Percentiles rank a stretch among this genome's conserved stretches.
Conservation (phyloP, 2,113 vertebrate species). For the Oryzias javanicus region DNA sequence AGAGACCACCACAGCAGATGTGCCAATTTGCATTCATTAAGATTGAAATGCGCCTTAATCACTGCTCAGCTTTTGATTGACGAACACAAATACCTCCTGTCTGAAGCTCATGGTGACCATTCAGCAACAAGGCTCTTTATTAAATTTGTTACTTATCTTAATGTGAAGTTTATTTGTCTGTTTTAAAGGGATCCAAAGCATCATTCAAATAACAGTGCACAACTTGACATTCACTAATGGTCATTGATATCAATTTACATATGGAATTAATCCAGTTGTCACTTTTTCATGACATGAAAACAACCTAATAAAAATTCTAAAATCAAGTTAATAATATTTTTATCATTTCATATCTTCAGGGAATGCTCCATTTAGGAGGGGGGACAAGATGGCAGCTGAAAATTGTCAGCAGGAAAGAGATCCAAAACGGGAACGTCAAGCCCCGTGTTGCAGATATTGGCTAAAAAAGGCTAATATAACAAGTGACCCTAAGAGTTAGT, state of each 20-base stretch:
- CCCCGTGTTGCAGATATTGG: too few species aligned
- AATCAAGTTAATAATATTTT: conserved; percentile 50
- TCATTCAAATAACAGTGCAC: conserved; percentile 39
- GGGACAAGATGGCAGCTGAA: too few species aligned
- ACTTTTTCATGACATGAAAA: conserved; percentile 41
- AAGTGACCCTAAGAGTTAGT: too few species aligned
- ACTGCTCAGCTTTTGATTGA: conserved; percentile 75
- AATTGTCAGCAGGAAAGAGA: too few species aligned
- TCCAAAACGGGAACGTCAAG: conserved; percentile 4
- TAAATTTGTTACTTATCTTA: conserved; percentile 32
- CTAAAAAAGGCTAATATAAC: too few species aligned
- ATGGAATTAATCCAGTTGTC: conserved; percentile 48
- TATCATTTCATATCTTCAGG: conserved; percentile 25
- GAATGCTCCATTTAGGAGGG: conserved; percentile 27
- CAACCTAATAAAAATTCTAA: conserved; percentile 48
- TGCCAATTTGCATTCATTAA: conserved; percentile 84
- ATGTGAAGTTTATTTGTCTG: conserved; percentile 24
- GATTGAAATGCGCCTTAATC: conserved; percentile 77
- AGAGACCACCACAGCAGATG: conserved; percentile 80
- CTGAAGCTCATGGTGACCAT: conserved; percentile 46
- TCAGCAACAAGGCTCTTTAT: conserved; percentile 27
- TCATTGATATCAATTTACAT: conserved; percentile 67
- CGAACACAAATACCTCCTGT: conserved; percentile 72
- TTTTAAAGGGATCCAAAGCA: neutral
- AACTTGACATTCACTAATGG: conserved; percentile 72